phyloP scores from a whole-genome alignment of 2,888 invertebrate genomes.

The Protula sp. region DNA sequence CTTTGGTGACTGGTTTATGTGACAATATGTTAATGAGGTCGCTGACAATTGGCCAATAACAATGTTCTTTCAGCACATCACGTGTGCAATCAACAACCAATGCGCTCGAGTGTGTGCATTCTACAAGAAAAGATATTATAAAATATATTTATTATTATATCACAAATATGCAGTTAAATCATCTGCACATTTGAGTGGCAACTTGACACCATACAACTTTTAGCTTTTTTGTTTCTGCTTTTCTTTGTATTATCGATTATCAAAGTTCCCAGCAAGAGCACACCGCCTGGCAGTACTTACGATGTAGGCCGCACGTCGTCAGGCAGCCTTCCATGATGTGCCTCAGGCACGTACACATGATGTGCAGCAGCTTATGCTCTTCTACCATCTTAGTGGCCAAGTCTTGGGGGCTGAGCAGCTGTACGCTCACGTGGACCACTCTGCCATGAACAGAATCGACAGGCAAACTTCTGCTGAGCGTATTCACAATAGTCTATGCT shows the following conservation, averaged over 20 bases:
- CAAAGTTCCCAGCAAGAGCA: no score
- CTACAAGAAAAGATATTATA: background rate
- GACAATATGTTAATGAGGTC: slow-evolving; percentile 94
- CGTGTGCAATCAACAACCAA: slow-evolving; percentile 85
- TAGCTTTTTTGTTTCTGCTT: no score
- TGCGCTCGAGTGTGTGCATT: background rate
- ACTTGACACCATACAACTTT: no score
- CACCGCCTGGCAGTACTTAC: no score
- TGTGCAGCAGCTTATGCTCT: slow-evolving; percentile 80
- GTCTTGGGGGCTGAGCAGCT: slow-evolving; percentile 89
- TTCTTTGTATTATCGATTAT: no score
- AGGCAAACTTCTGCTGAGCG: no score
- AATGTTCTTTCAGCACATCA: slow-evolving; percentile 93
- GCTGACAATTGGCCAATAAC: slow-evolving; percentile 95
- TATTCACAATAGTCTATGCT: no score
- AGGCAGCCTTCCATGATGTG: slow-evolving; percentile 83
- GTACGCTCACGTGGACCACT: slow-evolving; percentile 94
- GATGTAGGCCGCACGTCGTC: background rate
- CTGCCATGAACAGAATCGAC: no score
- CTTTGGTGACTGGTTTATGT: slow-evolving; percentile 82
- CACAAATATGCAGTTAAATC: no score
- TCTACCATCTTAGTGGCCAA: slow-evolving; percentile 86
- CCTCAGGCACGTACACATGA: slow-evolving; percentile 84
- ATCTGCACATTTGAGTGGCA: no score
- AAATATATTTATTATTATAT: no score